Evolutionary conservation across 1,140 invertebrate genomes (phyloP).

Genomic region (Temnothorax curvispinosus): DNA sequence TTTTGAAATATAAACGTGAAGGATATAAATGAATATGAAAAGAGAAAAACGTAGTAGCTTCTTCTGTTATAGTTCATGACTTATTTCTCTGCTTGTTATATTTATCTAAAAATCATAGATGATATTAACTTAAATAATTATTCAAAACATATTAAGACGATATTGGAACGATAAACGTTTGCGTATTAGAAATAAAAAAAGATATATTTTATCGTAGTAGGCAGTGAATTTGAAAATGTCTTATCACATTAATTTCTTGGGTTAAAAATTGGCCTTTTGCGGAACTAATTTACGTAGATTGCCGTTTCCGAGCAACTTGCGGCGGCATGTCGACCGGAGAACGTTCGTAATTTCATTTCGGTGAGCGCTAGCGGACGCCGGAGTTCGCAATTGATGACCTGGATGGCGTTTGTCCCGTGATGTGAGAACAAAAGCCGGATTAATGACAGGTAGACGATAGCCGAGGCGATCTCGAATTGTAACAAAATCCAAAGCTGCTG

Average conservation of each 20-base stretch:
- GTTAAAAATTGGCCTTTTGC: neutral
- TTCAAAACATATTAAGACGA: neutral
- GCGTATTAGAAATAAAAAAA: neutral
- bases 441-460: constrained; percentile 47
- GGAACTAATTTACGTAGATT: neutral
- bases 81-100: neutral
- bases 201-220: neutral
- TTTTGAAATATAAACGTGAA: neutral
- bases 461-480: neutral
- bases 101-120: neutral
- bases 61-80: neutral
- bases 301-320: constrained; percentile 37
- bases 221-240: neutral
- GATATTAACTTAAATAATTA: neutral
- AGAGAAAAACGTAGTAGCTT: neutral
- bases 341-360: constrained; percentile 53
- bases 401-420: constrained; percentile 19
- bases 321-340: constrained; percentile 13
- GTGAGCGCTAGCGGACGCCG: constrained; percentile 1
- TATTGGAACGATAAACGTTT: neutral
- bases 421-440: constrained; percentile 47
- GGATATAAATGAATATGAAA: neutral
- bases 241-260: neutral
- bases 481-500: constrained; percentile 1
- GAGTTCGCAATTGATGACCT: constrained; percentile 32